phyloP scores from a whole-genome alignment of 1,140 invertebrate genomes.

The Drosophila nebulosa region DNA sequence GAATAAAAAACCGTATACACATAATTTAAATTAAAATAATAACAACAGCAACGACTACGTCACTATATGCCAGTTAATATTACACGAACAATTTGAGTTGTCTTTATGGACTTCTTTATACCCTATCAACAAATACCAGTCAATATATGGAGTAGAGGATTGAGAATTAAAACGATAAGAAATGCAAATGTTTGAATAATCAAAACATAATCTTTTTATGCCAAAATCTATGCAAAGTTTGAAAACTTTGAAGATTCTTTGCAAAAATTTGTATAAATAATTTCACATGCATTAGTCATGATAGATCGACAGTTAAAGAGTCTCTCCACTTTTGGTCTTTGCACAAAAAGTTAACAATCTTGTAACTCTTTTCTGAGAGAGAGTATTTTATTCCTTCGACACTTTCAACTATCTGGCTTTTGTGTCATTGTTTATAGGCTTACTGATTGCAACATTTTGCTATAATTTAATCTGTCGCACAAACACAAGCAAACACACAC shows the following conservation, averaged over 20 bases:
- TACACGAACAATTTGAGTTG: not conserved
- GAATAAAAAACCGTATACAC: not conserved
- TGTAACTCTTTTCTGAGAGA: not conserved
- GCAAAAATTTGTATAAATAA: too few relatives aligned
- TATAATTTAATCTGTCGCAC: conserved; percentile 46
- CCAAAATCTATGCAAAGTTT: too few relatives aligned
- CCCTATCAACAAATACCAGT: not conserved
- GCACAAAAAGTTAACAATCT: too few relatives aligned
- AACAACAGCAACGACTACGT: conserved; percentile 9
- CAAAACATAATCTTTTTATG: too few relatives aligned
- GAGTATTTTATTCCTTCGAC: not conserved
- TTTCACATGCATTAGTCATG: too few relatives aligned
- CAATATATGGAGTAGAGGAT: too few relatives aligned
- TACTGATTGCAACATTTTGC: conserved; percentile 43
- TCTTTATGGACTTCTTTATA: not conserved
- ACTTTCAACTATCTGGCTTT: not conserved
- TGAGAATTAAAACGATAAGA: too few relatives aligned
- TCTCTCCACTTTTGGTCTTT: too few relatives aligned
- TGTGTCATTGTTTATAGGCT: conserved; percentile 31
- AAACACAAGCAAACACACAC: not conserved
- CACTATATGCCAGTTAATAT: conserved; percentile 19
- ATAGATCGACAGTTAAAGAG: too few relatives aligned
- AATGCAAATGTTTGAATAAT: too few relatives aligned
- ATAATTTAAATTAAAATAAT: not conserved
- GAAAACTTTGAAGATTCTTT: too few relatives aligned